These are phyloP conservation scores for Xerus rutilus DNA, from an alignment of 2,797 vertebrate genomes.

Conservation along the genomic window DNA sequence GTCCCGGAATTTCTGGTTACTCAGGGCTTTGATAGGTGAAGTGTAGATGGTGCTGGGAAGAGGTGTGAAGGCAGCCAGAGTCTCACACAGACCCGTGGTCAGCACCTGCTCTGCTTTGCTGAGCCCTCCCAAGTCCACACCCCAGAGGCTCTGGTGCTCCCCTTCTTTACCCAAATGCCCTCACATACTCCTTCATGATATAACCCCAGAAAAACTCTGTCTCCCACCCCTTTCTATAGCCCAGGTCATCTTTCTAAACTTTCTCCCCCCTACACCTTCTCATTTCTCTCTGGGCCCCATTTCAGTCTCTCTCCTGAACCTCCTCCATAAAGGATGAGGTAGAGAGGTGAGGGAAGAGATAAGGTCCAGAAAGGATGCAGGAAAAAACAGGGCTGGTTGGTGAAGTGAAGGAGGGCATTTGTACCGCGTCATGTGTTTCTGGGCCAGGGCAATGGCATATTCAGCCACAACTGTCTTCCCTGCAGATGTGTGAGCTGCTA, in stretches of 20 bases:
- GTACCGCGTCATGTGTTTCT: conserved; percentile 97
- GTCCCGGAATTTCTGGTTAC: conserved; percentile 97
- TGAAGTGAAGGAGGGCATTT: not conserved
- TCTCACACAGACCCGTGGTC: not conserved
- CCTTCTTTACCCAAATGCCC: not conserved
- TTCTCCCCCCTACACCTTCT: not conserved
- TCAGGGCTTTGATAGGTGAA: conserved; percentile 96
- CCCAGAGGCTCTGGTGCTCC: not conserved
- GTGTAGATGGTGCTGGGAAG: conserved; percentile 94
- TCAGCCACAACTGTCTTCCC: conserved; percentile 97
- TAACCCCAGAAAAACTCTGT: not conserved
- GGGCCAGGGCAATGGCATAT: conserved; percentile 95
- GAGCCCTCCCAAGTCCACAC: not conserved
- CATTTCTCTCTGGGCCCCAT: not conserved
- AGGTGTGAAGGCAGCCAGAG: not conserved
- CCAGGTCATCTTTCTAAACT: not conserved
- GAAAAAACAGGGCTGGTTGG: not conserved
- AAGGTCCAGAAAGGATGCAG: not conserved
- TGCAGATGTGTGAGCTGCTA: conserved; percentile 95
- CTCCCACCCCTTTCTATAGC: not conserved
- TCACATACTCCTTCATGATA: not conserved
- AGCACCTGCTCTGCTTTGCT: not conserved
- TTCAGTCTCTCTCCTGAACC: not conserved
- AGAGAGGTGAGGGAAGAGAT: not conserved
- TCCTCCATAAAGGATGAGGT: not conserved